A percentile compares a stretch with the other conserved stretches of the same genome.
phyloP scores from a whole-genome alignment of 2,888 invertebrate species.

The Tribolium freemani region DNA sequence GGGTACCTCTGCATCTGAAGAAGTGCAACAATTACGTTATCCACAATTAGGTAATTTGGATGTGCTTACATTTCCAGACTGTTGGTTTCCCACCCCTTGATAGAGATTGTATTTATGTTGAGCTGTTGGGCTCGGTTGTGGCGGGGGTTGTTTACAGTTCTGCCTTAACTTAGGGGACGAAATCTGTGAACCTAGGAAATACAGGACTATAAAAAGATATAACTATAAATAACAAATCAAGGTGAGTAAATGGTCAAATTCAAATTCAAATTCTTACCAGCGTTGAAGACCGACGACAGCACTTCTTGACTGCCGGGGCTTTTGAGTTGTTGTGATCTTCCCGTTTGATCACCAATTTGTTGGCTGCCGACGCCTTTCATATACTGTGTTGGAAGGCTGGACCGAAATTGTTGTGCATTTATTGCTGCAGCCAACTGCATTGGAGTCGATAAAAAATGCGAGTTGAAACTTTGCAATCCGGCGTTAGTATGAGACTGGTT shows the following conservation, averaged over 20 bases:
- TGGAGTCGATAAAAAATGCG: slow-evolving; percentile 75
- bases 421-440: slow-evolving; percentile 75
- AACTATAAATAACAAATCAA: slow-evolving; percentile 7
- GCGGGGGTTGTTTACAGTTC: slow-evolving; percentile 71
- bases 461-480: slow-evolving; percentile 70
- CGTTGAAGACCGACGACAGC: slow-evolving; percentile 72
- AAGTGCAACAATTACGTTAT: slow-evolving; percentile 20
- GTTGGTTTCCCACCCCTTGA: slow-evolving; percentile 70
- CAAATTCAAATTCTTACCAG: slow-evolving; percentile 65
- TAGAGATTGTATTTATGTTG: slow-evolving; percentile 72
- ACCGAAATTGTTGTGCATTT: slow-evolving; percentile 76
- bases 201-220: slow-evolving; percentile 19
- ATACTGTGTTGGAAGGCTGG: slow-evolving; percentile 70
- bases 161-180: slow-evolving; percentile 73
- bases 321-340: slow-evolving; percentile 71
- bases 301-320: slow-evolving; percentile 71
- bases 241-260: slow-evolving; percentile 24
- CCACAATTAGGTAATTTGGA: not conserved
- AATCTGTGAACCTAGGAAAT: slow-evolving; percentile 69
- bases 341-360: slow-evolving; percentile 61
- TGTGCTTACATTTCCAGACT: slow-evolving; percentile 62
- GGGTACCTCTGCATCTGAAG: slow-evolving; percentile 66
- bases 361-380: slow-evolving; percentile 62
- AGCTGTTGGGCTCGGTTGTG: slow-evolving; percentile 71
- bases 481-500: slow-evolving; percentile 68